These are phyloP conservation scores for Nothocercus julius DNA, from an alignment of 2,113 vertebrate genomes.

Conservation along the genomic window DNA sequence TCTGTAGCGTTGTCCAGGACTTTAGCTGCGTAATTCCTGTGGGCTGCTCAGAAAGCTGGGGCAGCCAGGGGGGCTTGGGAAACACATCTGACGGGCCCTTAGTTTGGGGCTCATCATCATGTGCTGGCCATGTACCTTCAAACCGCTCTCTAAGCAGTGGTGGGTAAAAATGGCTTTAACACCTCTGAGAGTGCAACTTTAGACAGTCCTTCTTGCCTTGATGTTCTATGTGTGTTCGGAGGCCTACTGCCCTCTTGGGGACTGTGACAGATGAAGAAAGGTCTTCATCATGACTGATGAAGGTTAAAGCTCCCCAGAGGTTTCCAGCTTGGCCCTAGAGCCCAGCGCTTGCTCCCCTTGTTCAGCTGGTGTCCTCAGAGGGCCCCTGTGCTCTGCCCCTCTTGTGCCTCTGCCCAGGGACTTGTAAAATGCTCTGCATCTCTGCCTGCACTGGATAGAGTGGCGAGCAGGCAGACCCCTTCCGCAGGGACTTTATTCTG, in stretches of 20 bases:
- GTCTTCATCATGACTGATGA: constrained; percentile 1
- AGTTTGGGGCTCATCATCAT: accelerated
- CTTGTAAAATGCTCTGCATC: not conserved
- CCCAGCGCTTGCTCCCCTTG: not conserved
- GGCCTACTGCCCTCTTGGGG: not conserved
- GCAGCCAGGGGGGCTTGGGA: not conserved
- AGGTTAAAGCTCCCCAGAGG: not conserved
- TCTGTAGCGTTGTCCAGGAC: not conserved
- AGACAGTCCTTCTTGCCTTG: not conserved
- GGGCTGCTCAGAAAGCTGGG: not conserved
- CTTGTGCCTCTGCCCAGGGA: not conserved
- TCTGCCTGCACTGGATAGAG: not conserved
- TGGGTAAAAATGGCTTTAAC: not conserved
- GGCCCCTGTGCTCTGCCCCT: constrained; percentile 15
- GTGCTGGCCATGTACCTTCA: accelerated
- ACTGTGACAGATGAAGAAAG: not conserved
- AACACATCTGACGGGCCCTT: accelerated
- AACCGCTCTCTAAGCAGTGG: accelerated
- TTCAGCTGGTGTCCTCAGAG: constrained; percentile 5
- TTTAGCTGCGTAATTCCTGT: not conserved
- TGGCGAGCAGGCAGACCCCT: not conserved
- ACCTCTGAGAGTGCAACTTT: not conserved
- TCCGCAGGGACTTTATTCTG: not conserved
- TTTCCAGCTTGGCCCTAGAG: not conserved
- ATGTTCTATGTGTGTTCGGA: not conserved